phyloP scores from a whole-genome alignment of 2,797 vertebrate genomes.

The Arnoldichthys spilopterus region DNA sequence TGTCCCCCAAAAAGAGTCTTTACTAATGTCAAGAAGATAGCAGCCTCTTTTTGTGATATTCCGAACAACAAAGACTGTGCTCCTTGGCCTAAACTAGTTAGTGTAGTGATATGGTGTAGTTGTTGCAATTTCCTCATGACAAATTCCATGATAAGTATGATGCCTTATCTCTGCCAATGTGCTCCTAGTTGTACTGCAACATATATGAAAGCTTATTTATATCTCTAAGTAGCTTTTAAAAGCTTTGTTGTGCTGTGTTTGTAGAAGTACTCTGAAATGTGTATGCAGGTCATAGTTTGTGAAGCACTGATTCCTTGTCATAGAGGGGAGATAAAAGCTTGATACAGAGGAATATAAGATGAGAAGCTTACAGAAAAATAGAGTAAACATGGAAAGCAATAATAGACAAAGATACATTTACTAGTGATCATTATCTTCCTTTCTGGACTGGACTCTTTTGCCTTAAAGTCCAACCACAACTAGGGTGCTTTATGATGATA shows the following conservation, averaged over 20 bases:
- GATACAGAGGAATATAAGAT: not conserved
- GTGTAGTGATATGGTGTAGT: not conserved
- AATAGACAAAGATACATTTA: not conserved
- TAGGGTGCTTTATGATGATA: not conserved
- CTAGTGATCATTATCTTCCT: not conserved
- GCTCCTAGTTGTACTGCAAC: not conserved
- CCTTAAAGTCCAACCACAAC: not conserved
- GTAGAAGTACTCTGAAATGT: not conserved
- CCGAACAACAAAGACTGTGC: not conserved
- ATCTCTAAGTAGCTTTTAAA: not conserved
- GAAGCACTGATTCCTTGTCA: not conserved
- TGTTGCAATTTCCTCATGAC: slow-evolving; percentile 1
- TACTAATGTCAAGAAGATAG: not conserved
- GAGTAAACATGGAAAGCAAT: not conserved
- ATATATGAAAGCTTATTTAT: not conserved
- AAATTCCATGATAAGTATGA: slow-evolving; percentile 20
- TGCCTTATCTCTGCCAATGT: not conserved
- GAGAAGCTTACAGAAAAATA: not conserved
- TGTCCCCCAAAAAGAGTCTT: not conserved
- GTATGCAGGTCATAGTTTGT: slow-evolving; percentile 5
- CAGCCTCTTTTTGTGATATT: not conserved
- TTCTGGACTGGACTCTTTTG: not conserved
- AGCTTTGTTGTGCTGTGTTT: not conserved
- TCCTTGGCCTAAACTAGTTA: not conserved
- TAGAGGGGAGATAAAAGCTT: not conserved